Base-by-base conservation (phyloP, 2,888 invertebrate genomes). In the Drosophila rubida region DNA sequence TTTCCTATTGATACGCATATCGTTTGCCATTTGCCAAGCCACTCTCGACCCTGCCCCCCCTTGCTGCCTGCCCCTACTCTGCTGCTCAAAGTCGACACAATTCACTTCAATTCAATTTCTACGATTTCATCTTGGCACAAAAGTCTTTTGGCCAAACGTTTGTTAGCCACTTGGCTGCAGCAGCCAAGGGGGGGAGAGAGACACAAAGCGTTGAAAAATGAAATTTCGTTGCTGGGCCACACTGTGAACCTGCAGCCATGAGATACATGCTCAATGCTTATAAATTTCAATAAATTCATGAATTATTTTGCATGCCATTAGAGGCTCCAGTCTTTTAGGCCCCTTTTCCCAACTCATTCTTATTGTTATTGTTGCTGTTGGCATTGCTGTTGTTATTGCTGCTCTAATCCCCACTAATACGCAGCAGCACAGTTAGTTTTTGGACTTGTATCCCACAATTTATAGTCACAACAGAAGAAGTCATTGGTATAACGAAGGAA, bases 221-320 rank as follows among this genome's bases (percentile, higher is more conserved):
- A 25, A 25, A 25, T 25, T 30, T 30, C 30, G 7, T 7, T 32
- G 6, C n/a, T n/a, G n/a, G n/a, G n/a, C n/a, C n/a, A n/a, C n/a
- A n/a, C n/a, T n/a, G n/a, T n/a, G n/a, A 13, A 23, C 8, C 11
- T 69, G 58, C 39, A 59, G 14, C 59, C 42, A 57, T 58, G 46
- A 61, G 68, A 45, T 68, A 75, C 72, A 70, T 51, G 51, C 50
- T 46, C 54, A 70, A 61, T 78, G 75, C 73, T 69, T 78, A 83
- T 84, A 86, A 86, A 85, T 88, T 88, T 86, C 74, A 86, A 85
- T 83, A 87, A 88, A 87, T 76, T 83, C 87, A 75, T 86, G 87
- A 82, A 75, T 87, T 85, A 77, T 82, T 87, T 71, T 81, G 67
- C 76, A 80, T 69, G 50, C 62, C 35, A 76, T 77, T 73, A 69